phyloP scores from a whole-genome alignment of 1,140 invertebrate species.

The Kradibia gibbosae region DNA sequence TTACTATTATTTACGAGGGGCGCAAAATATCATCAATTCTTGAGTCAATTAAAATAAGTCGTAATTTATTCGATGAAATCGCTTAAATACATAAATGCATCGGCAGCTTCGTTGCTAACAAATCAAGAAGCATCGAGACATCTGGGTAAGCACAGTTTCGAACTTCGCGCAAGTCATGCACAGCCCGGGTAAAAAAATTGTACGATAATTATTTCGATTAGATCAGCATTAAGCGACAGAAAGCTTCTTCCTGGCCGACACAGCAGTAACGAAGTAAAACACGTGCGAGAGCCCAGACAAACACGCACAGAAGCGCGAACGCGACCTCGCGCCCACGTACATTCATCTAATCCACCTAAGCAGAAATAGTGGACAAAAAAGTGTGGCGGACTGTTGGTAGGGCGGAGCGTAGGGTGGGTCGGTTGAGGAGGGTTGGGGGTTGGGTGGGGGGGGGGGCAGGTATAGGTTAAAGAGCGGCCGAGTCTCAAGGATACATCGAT shows the following conservation, averaged over 20 bases:
- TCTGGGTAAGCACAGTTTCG: no score
- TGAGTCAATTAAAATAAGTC: no score
- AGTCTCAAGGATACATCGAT: slow-evolving; percentile 23
- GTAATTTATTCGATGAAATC: no score
- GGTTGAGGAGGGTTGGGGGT: no score
- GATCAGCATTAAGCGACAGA: neutral
- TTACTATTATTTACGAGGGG: no score
- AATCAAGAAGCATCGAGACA: no score
- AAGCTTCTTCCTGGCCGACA: neutral
- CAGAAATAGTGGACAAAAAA: neutral
- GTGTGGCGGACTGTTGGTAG: neutral
- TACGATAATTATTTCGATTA: neutral
- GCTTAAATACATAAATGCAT: no score
- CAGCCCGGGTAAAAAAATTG: neutral
- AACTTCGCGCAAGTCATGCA: neutral
- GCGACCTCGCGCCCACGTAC: neutral
- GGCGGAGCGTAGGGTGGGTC: neutral
- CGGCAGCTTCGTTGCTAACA: no score
- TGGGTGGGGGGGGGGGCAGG: neutral
- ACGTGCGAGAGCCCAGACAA: no score
- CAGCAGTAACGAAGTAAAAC: neutral
- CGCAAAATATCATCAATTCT: no score
- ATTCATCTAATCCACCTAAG: no score
- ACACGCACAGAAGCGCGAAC: neutral
- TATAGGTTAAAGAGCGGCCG: neutral